Conservation (phyloP, 2,113 vertebrate genomes). For the Microtus montanus region DNA sequence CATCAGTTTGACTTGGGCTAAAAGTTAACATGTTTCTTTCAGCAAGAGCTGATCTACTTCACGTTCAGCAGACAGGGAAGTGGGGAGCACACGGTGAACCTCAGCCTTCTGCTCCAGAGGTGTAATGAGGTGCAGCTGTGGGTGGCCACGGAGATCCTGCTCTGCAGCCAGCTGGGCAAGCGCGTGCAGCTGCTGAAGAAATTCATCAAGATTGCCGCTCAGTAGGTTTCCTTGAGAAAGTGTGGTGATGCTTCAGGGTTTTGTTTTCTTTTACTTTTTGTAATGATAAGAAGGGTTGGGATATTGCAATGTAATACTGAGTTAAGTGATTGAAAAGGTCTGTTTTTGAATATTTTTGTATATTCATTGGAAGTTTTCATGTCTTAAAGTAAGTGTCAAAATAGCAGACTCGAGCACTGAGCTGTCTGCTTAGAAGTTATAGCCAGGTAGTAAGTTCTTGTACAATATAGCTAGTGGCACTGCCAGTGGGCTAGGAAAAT, state of each 20-base stretch:
- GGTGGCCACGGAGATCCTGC: conserved; percentile 96
- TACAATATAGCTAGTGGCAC: neutral
- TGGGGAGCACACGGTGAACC: conserved; percentile 89
- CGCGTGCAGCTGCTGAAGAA: conserved; percentile 98
- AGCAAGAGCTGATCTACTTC: conserved; percentile 99
- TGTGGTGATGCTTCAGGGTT: neutral
- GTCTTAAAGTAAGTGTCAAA: conserved; percentile 48
- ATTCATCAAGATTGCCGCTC: conserved; percentile 98
- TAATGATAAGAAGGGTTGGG: neutral
- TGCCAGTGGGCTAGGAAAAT: neutral
- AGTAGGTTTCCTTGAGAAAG: conserved; percentile 88
- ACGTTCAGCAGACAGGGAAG: conserved; percentile 92
- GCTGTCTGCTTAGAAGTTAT: neutral
- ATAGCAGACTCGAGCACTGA: neutral
- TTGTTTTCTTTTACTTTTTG: neutral
- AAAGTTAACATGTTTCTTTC: conserved; percentile 77
- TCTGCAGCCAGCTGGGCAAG: conserved; percentile 93
- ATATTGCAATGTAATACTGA: neutral
- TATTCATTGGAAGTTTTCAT: conserved; percentile 51
- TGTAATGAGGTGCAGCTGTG: conserved; percentile 98
- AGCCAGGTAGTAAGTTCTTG: neutral
- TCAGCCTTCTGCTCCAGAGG: conserved; percentile 95
- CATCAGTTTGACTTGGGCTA: neutral
- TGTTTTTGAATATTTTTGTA: conserved; percentile 45
- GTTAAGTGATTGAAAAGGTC: conserved; percentile 44